Evolutionary conservation across 2,113 vertebrate species (phyloP).

Genomic region (Acinonyx jubatus): DNA sequence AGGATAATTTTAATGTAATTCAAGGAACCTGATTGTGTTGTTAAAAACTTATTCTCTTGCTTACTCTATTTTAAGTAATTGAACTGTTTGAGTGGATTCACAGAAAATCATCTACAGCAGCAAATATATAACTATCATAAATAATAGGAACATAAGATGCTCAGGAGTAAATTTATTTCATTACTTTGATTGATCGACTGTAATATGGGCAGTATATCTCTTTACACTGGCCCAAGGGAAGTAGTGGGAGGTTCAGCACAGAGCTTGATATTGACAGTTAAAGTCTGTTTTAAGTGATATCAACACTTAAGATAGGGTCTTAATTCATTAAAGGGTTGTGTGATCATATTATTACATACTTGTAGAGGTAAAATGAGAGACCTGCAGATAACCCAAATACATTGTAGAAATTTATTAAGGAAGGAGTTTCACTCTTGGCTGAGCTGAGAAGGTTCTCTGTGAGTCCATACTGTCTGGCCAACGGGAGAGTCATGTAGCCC

Average conservation of each 20-base stretch:
- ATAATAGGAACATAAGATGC: neutral
- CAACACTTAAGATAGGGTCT: neutral
- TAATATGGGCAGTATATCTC: neutral
- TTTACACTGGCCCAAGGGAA: neutral
- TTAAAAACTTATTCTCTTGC: neutral
- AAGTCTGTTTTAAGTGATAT: neutral
- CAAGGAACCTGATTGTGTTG: neutral
- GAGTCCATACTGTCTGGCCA: neutral
- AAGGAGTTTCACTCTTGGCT: neutral
- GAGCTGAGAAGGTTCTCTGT: neutral
- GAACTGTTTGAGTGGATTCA: neutral
- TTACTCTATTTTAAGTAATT: constrained; percentile 1
- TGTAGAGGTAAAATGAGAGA: neutral
- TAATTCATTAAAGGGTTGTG: neutral
- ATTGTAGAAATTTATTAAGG: neutral
- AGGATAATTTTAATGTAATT: neutral
- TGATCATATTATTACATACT: neutral
- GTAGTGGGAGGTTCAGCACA: neutral
- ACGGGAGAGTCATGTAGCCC: fast-evolving
- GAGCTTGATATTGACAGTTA: neutral
- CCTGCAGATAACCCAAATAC: neutral
- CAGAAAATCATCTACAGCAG: neutral
- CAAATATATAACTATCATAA: neutral
- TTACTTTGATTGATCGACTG: neutral
- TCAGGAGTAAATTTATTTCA: neutral